Evolutionary conservation across 1,140 invertebrate species (phyloP), one percentile per base, ranked within the genome.

Genomic region (Eueides isabella): DNA sequence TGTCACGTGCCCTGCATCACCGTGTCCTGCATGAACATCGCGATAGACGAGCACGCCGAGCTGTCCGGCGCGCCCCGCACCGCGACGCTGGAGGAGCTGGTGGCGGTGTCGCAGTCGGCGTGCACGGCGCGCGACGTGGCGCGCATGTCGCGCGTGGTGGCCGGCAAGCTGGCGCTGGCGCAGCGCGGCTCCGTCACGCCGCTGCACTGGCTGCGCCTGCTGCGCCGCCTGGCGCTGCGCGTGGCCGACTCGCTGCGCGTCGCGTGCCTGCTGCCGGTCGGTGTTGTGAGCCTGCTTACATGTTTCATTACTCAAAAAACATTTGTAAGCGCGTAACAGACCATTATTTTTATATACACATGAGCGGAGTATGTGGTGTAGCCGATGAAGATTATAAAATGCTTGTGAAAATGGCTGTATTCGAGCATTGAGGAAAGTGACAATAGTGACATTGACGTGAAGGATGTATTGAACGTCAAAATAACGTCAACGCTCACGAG

Each of bases 1-100:
- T 96, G 95, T 79, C 95, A 96, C 85, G 94, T 96, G 91, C 95
- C 95, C 2, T 96, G 96, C 86, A 96, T 96, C 81, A 96, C 96
- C 5, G 95, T 96, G 14, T 94, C 95, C 3, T 95, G 95, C 48
- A 96, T 96, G 92, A 94, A 96, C 85, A 94, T 96, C 64, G 95
- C 95, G 19, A 85, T 93, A 1, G 87, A 90, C 38, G 83, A 87
- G 78, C 77, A 84, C 82, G 87, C 90, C 0, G 77, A 77, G 55
- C 55, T 74, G 64, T 81, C 76, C 67, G 91, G 78, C 86, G 91
- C 74, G 83, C 69, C 83, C 6, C 61, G 88, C 26, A 86, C 88
- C 61, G 91, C 93, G 14, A 86, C 88, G 62, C 83, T 93, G 72
- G 85, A 91, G 74, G 87, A 95, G 84, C 77, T 93, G 63, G 95